Evolutionary conservation across 2,113 vertebrate species (phyloP).

Genomic region (Pseudorasbora parva): DNA sequence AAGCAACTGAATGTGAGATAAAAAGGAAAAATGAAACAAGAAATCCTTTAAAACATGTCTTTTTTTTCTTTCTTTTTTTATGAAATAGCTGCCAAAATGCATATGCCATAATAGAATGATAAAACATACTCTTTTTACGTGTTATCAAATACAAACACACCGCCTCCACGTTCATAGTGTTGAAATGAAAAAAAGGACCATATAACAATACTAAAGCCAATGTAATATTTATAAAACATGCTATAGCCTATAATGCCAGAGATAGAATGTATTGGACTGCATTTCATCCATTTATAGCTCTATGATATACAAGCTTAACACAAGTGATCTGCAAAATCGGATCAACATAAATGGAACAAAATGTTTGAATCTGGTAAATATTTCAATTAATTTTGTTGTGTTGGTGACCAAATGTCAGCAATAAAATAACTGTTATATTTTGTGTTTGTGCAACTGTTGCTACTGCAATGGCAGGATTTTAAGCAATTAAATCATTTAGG

Average conservation of each 20-base stretch:
- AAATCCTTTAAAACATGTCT: conserved; percentile 38
- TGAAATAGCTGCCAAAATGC: conserved; percentile 62
- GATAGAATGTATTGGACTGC: conserved; percentile 35
- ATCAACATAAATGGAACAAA: conserved; percentile 2
- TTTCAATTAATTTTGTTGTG: background rate
- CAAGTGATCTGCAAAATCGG: conserved; percentile 7
- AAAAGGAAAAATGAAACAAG: background rate
- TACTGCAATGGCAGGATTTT: background rate
- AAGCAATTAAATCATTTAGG: background rate
- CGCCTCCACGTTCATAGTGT: conserved; percentile 40
- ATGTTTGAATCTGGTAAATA: background rate
- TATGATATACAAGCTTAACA: conserved; percentile 22
- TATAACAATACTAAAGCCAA: conserved; percentile 50
- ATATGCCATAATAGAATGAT: conserved; percentile 50
- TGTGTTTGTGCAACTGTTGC: conserved; percentile 31
- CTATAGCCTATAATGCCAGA: conserved; percentile 45
- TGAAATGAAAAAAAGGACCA: conserved; percentile 33
- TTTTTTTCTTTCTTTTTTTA: conserved; percentile 38
- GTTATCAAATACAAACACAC: conserved; percentile 55
- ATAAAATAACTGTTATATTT: background rate
- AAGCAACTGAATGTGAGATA: background rate
- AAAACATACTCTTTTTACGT: conserved; percentile 45
- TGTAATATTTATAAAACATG: conserved; percentile 52
- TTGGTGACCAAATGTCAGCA: background rate
- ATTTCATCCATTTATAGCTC: conserved; percentile 18